phyloP scores from a whole-genome alignment of 2,797 vertebrate species.

The Malurus splendens region DNA sequence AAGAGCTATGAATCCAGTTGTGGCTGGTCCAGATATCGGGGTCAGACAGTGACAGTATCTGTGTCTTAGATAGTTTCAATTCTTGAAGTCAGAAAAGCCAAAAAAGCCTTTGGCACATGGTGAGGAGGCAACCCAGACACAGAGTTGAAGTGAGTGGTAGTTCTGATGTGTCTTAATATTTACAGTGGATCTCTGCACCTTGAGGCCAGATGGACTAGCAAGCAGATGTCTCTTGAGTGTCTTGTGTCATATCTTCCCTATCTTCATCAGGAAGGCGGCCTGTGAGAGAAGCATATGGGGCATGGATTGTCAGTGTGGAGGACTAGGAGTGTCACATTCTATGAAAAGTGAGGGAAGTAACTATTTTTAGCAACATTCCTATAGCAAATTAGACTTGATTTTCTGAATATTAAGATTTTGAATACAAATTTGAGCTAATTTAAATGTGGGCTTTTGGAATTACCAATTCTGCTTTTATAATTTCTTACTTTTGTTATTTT shows the following conservation, averaged over 20 bases:
- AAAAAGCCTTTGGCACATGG: neutral
- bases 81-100: neutral
- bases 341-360: neutral
- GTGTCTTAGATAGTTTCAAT: accelerated
- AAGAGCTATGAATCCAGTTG: neutral
- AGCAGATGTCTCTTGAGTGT: neutral
- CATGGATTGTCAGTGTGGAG: neutral
- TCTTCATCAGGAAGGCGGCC: neutral
- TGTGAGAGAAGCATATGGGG: neutral
- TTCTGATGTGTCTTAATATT: neutral
- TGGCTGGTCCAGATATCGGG: accelerated
- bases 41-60: accelerated
- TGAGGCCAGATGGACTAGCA: neutral
- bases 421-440: neutral
- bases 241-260: accelerated
- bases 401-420: neutral
- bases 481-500: neutral
- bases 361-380: neutral
- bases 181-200: neutral
- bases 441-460: neutral
- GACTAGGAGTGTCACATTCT: neutral
- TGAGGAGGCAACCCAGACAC: neutral
- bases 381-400: neutral
- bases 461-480: neutral
- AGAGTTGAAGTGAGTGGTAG: neutral